Base-by-base conservation (phyloP, 2,888 invertebrate species). In the Argyresthia goedartella region DNA sequence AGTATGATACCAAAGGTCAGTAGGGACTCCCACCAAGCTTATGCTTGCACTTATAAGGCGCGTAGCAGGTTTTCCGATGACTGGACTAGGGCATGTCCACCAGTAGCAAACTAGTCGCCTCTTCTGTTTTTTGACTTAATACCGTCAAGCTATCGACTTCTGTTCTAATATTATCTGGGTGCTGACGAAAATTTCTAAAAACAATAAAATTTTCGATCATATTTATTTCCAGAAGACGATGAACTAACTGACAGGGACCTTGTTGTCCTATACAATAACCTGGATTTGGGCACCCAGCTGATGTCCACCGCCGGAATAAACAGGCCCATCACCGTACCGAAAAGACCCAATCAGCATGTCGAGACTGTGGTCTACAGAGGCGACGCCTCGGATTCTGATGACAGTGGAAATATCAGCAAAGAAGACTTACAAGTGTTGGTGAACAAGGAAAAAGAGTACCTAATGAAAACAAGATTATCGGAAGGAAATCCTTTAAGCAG, bases 201-300 rank as follows among this genome's bases (percentile, higher is more conserved):
- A 6, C 25, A 25, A 25, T 25, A 4, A 4, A 25, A 25, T 25
- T 25, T 25, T 25, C 3, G 25, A 25, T 25, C 25, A 2, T 25
- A 25, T 4, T 39, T 4, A 9, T 13, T 64, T 65, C 13, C 64
- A 74, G 73, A 62, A 55, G 63, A 65, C 10, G 66, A 67, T 42
- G 56, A 66, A n/a, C 58, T 82, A 10, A 67, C 71, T 14, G 63
- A 75, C 11, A 68, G 69, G 54, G 84, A 86, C 58, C 64, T 85
- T 54, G 74, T 84, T 6, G 68, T 81, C 16, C 61, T 86, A 8
- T 84, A 84, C 59, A 75, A 81, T 66, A 86, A 86, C 57, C 71
- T 80, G 8, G 85, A 84, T 50, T 53, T 74, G 48, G 78, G 71
- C 3, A 69, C 73, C 8, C 73, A 72, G 52, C 64, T 76, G 1